These are phyloP conservation scores for Coilia nasus DNA, from an alignment of 2,797 vertebrate genomes.

Conservation along the genomic window DNA sequence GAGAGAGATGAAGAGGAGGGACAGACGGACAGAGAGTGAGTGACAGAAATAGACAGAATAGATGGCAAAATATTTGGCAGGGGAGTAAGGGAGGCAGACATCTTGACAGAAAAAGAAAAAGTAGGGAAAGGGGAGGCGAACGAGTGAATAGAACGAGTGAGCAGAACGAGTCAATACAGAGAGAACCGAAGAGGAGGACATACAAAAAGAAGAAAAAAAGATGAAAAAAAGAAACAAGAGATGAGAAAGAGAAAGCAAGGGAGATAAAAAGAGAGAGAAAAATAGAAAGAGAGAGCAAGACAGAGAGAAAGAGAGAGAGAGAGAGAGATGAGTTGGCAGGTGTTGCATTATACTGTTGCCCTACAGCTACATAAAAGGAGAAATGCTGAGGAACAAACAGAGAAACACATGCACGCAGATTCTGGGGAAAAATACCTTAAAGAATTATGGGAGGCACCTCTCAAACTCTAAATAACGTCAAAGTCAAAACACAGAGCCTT, in stretches of 20 bases:
- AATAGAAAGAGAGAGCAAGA: not conserved
- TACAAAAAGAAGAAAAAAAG: not conserved
- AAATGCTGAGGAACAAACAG: slow-evolving; percentile 25
- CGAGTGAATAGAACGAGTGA: not conserved
- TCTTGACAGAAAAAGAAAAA: too few species aligned
- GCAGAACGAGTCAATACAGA: not conserved
- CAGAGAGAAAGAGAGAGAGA: slow-evolving; percentile 34
- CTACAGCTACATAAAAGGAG: slow-evolving; percentile 78
- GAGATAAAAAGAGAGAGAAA: not conserved
- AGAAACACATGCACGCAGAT: slow-evolving; percentile 36
- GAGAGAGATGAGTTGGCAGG: slow-evolving; percentile 76
- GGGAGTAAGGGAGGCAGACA: too few species aligned
- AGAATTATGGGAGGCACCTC: slow-evolving; percentile 52
- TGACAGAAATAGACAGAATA: not conserved
- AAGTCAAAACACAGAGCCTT: not conserved
- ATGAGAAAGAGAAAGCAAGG: not conserved
- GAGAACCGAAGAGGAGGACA: not conserved
- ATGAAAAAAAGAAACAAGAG: not conserved
- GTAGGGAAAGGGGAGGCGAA: too few species aligned
- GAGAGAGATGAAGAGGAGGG: slow-evolving; percentile 38
- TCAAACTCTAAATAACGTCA: not conserved
- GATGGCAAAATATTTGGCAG: too few species aligned
- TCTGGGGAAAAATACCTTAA: slow-evolving; percentile 78
- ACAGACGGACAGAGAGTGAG: slow-evolving; percentile 55
- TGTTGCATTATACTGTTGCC: slow-evolving; percentile 85